These are phyloP conservation scores for Drosophila parabipectinata DNA, from an alignment of 1,140 invertebrate species.

Conservation along the genomic window DNA sequence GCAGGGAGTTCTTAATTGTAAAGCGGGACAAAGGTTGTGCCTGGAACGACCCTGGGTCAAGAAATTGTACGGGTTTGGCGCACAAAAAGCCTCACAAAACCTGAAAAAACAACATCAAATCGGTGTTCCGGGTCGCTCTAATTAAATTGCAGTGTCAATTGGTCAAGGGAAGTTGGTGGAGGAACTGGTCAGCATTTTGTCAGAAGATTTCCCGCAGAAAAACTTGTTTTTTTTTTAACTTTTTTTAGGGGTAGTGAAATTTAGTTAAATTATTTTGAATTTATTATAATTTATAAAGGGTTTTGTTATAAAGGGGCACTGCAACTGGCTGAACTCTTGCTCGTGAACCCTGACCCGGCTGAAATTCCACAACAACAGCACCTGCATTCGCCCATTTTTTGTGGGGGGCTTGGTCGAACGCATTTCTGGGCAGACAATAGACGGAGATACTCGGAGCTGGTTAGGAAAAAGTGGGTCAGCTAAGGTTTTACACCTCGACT, in stretches of 20 bases:
- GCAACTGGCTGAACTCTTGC: slow-evolving; percentile 30
- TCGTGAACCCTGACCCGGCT: slow-evolving; percentile 37
- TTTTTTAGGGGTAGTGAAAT: slow-evolving; percentile 34
- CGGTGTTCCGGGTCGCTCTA: slow-evolving; percentile 73
- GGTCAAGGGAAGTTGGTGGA: slow-evolving; percentile 28
- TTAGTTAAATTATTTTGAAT: slow-evolving; percentile 26
- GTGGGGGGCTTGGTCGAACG: slow-evolving; percentile 40
- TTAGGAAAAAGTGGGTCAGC: slow-evolving; percentile 56
- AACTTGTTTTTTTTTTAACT: slow-evolving; percentile 41
- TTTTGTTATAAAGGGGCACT: slow-evolving; percentile 9
- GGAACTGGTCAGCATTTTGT: slow-evolving; percentile 49
- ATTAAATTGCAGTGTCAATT: slow-evolving; percentile 80
- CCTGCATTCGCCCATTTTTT: slow-evolving; percentile 29
- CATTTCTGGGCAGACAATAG: slow-evolving; percentile 47
- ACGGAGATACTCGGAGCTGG: slow-evolving; percentile 24
- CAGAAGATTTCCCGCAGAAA: slow-evolving; percentile 13
- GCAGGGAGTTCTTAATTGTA: slow-evolving; percentile 39
- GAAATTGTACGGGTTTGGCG: slow-evolving; percentile 45
- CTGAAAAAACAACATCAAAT: slow-evolving; percentile 68
- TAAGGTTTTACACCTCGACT: slow-evolving; percentile 52
- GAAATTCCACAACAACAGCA: slow-evolving; percentile 36
- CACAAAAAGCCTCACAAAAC: slow-evolving; percentile 52
- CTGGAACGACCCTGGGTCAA: slow-evolving; percentile 62
- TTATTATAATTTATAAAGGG: slow-evolving; percentile 35
- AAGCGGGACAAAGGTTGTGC: slow-evolving; percentile 75